phyloP scores from a whole-genome alignment of 2,888 invertebrate genomes.

The Linnaemya vulpina region DNA sequence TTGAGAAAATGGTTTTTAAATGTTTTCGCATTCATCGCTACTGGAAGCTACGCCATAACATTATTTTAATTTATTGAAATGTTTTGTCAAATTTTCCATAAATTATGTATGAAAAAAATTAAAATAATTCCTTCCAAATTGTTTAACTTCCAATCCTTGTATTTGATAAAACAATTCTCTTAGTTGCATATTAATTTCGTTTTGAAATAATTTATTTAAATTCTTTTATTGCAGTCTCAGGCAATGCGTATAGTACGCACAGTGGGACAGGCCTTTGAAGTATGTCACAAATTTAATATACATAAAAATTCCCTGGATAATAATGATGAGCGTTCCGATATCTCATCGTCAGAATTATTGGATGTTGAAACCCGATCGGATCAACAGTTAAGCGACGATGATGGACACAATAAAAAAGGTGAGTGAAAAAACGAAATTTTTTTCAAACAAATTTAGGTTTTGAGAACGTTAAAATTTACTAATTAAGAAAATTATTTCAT shows the following conservation, averaged over 20 bases:
- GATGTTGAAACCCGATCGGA: constrained; percentile 82
- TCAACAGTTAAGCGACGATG: constrained; percentile 83
- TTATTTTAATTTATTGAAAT: too few species aligned
- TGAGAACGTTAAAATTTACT: too few species aligned
- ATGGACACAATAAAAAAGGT: constrained; percentile 84
- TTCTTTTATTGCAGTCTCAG: constrained; percentile 90
- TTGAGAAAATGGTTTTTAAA: too few species aligned
- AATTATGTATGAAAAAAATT: too few species aligned
- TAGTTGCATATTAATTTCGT: too few species aligned
- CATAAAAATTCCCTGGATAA: constrained; percentile 84
- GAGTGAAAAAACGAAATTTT: constrained; percentile 72
- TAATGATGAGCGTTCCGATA: constrained; percentile 83
- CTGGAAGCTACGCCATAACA: constrained; percentile 29
- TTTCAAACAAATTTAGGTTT: too few species aligned
- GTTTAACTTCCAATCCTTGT: too few species aligned
- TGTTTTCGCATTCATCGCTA: background rate
- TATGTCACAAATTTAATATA: constrained; percentile 97
- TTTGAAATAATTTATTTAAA: too few species aligned
- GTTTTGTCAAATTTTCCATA: too few species aligned
- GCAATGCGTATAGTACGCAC: constrained; percentile 99
- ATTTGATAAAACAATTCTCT: too few species aligned
- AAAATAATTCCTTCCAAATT: too few species aligned
- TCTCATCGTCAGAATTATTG: constrained; percentile 82
- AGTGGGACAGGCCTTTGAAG: constrained; percentile 99
- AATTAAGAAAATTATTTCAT: too few species aligned